Base-by-base conservation (phyloP, 2,797 vertebrate species). In the Philypnodon macrostomus region DNA sequence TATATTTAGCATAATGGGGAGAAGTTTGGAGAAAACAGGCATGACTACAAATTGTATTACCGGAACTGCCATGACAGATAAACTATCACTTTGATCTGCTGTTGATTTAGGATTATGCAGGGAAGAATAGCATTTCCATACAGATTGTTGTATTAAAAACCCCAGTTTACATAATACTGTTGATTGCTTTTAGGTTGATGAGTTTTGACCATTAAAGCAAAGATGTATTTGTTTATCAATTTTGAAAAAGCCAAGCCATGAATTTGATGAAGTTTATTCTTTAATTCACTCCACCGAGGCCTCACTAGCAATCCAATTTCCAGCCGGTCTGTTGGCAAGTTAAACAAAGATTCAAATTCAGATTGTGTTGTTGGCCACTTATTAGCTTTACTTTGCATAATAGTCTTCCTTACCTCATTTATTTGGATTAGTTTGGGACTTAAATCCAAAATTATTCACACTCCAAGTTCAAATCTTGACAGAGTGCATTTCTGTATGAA, bases 311-410 rank as follows among this genome's bases (percentile, higher is more conserved):
- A 78, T 51, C 16, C 8, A 8, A 45, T 73, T 61, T 56, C 17
- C 27, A 46, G 24, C 51, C 17, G 16, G 42, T 63, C 54, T 36
- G 21, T 37, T 40, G 62, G 27, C 45, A 23, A 35, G 15, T 75
- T 46, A 70, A 61, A 71, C 65, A 47, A 53, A 16, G 37, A 69
- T 71, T 58, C 62, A 29, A 48, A 54, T 58, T 45, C 56, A 52
- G 56, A 75, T 54, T 42, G 54, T 58, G 62, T 56, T 47, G 21
- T 54, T 70, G 73, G 58, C 44, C 44, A 73, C 65, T 74, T 83
- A 80, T 73, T 73, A 76, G 62, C 56, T 69, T 68, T 53, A 59
- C 72, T 57, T 68, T 63, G 64, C 74, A 65, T 67, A 69, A 75
- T 66, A 19, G 55, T 41, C 58, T 52, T 36, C 42, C 58, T 53